Evolutionary conservation across 1,140 invertebrate genomes (phyloP), one percentile per base, ranked within the genome.

Genomic region (Leptopilina boulardi): DNA sequence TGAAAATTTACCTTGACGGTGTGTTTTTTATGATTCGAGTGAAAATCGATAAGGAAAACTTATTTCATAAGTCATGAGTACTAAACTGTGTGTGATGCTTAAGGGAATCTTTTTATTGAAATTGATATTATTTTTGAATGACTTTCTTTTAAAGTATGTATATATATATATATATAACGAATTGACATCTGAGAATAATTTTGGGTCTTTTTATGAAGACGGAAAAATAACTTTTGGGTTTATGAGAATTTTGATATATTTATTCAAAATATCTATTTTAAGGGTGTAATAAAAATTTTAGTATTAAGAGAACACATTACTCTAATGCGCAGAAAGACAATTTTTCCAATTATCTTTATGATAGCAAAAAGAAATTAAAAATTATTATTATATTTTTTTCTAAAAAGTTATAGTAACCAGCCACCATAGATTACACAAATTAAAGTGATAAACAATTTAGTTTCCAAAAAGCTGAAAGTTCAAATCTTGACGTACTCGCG

Each of bases 131-230:
- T 38, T 38, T 30, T 30, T 30, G 26, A 66, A 66, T 0, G 59
- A 66, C 54, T 66, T 34, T 34, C 34, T 13, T 66, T 66, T 66
- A 66, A 66, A 66, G 23, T 66, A 54, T 3, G 59, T 66, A 66
- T n/a, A n/a, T n/a, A n/a, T n/a, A n/a, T n/a, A n/a, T n/a, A n/a
- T n/a, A 30, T 23, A 34, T 23, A 30, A 11, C 26, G 11, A 21
- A 59, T 38, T 30, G 59, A 30, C 59, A 66, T 66, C 59, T 66
- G 59, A 11, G 11, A 30, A 66, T 30, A 66, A 34, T 66, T 66
- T 21, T 5, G 10, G 5, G 9, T 30, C 13, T 13, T 13, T 26
- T 66, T 30, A 5, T 13, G 26, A 66, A 30, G 26, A 66, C n/a
- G 5, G 26, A 26, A 66, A 66, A 66, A 66, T 66, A 66, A n/a